A percentile compares a stretch with the other conserved stretches of the same genome.
Conservation (phyloP, 2,797 vertebrate genomes). For the Hemitrygon akajei region DNA sequence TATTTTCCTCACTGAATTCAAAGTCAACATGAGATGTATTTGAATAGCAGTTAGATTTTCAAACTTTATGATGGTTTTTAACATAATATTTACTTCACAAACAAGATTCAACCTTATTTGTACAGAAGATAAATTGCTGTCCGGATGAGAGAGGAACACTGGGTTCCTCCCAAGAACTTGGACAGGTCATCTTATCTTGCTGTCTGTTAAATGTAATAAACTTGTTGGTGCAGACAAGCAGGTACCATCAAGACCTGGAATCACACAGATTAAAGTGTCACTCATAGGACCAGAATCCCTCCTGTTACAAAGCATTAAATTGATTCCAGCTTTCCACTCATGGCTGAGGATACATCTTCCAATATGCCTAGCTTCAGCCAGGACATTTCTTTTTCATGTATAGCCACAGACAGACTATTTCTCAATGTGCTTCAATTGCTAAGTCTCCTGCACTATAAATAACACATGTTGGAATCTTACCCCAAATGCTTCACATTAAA, state of each 20-base stretch:
- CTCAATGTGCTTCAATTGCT: background rate
- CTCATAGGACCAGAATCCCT: background rate
- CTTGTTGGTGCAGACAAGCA: background rate
- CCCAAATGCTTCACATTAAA: background rate
- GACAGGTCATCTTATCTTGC: background rate
- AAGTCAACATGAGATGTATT: background rate
- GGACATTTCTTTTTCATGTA: background rate
- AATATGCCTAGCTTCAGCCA: background rate
- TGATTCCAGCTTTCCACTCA: slow-evolving; percentile 28
- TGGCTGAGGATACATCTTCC: background rate
- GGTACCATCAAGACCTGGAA: background rate
- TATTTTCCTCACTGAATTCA: too few relatives aligned
- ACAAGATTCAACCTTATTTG: background rate
- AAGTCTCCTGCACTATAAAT: slow-evolving; percentile 15
- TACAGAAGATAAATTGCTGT: background rate
- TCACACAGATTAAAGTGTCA: slow-evolving; percentile 2
- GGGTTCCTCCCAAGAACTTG: background rate
- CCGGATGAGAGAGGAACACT: background rate
- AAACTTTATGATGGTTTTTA: background rate
- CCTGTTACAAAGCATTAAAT: background rate
- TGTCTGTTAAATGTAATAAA: background rate
- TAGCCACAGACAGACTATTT: background rate
- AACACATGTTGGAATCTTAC: background rate
- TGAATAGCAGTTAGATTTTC: background rate
- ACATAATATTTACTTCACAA: background rate